Base-by-base conservation (phyloP, 2,797 vertebrate species). In the Chromis chromis region DNA sequence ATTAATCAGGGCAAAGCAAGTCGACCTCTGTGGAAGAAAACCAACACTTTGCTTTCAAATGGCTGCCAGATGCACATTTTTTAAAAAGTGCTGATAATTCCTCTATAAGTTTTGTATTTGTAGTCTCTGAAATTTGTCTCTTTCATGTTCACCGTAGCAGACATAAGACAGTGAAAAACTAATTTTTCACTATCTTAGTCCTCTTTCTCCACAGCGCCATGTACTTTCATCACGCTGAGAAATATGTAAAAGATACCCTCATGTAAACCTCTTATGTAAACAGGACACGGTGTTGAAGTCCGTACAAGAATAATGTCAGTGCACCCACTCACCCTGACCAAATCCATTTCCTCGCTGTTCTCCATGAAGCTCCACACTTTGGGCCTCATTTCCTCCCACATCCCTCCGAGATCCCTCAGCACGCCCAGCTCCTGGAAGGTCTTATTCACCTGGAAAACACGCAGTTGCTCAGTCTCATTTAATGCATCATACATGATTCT, bases 341-440 rank as follows among this genome's bases (percentile, higher is more conserved):
- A 86, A 85, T 98, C 95, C 95, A 99, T 96, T 92, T 99, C 96
- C 79, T 95, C 94, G 59, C 97, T 96, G 16, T 91, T 96, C 89
- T 99, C 97, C 95, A 99, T 95, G 83, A 99, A 99, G 19, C 88
- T 94, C 96, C 95, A 96, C 56, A 98, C 83, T 91, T 97, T 97
- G 7, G 97, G 97, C 70, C 90, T 96, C 88, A 98, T 91, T 81
- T 99, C 98, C 49, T 96, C 95, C 98, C 98, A 99, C 96, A 98
- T 97, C 36, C 96, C 97, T 53, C 97, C 96, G 0, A 99, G 92
- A 83, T 99, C 97, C 81, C 96, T 93, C 74, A 99, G 95, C 39
- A 99, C 94, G 13, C 96, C 95, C 24, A 99, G 80, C 69, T 99
- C 97, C 93, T 99, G 97, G 90, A 99, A 99, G 12, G 98, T 99